Conservation (phyloP, 2,113 vertebrate genomes). For the Dromas ardeola region DNA sequence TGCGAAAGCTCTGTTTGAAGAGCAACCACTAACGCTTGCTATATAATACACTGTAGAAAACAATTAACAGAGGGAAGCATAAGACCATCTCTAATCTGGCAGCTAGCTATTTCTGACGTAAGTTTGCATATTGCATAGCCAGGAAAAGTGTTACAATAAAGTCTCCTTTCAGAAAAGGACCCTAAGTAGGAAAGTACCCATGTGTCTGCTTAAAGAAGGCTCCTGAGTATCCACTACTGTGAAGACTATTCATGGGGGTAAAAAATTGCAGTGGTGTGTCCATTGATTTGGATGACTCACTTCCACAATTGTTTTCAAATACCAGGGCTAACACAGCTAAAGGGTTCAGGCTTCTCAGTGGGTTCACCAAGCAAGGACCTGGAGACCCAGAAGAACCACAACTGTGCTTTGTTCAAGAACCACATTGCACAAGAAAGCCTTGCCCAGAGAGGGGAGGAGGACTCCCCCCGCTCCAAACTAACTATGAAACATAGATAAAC, state of each 20-base stretch:
- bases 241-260: not conserved
- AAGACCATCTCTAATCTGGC: not conserved
- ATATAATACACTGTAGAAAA: not conserved
- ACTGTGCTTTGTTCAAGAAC: not conserved
- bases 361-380: not conserved
- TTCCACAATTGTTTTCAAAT: not conserved
- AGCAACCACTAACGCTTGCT: not conserved
- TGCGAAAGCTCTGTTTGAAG: not conserved
- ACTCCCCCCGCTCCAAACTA: not conserved
- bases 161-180: not conserved
- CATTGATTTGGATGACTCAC: not conserved
- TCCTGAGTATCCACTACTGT: not conserved
- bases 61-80: not conserved
- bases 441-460: not conserved
- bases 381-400: not conserved
- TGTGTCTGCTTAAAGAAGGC: not conserved
- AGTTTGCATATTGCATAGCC: not conserved
- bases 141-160: not conserved
- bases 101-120: not conserved
- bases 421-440: not conserved
- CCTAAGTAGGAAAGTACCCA: not conserved
- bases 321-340: not conserved
- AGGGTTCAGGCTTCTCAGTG: not conserved
- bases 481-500: not conserved
- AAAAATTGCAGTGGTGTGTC: not conserved